Evolutionary conservation across 2,113 vertebrate species (phyloP).

Genomic region (Heterocephalus glaber): DNA sequence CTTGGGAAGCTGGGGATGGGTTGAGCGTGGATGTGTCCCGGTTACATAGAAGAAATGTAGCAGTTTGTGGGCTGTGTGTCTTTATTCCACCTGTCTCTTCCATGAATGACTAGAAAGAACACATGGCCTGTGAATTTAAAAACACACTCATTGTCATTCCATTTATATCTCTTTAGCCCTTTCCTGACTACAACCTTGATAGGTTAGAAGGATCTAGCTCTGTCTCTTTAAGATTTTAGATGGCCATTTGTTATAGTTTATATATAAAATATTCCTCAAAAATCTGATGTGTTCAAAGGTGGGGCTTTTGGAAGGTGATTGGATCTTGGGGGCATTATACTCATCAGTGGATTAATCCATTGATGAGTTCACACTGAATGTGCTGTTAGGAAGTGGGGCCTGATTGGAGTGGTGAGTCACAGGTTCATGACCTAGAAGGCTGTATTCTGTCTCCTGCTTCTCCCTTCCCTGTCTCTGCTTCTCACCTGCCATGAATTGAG

Average conservation of each 20-base stretch:
- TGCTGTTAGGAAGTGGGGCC: not conserved
- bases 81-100: no score
- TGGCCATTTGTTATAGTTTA: not conserved
- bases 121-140: not conserved
- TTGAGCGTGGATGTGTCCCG: no score
- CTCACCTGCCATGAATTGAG: not conserved
- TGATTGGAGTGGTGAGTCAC: not conserved
- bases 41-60: not conserved
- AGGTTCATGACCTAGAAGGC: not conserved
- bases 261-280: not conserved
- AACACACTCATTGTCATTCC: no score
- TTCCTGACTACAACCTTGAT: not conserved
- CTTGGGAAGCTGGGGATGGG: not conserved
- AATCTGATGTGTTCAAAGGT: not conserved
- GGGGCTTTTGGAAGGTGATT: not conserved
- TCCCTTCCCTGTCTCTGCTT: not conserved
- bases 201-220: not conserved
- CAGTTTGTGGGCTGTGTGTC: rapidly evolving
- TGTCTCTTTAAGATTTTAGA: not conserved
- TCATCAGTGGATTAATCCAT: not conserved
- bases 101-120: not conserved
- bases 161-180: not conserved
- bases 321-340: not conserved
- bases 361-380: not conserved
- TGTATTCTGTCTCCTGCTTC: not conserved